Percentiles rank a stretch among this genome's conserved stretches.
phyloP scores from a whole-genome alignment of 2,797 vertebrate genomes.

The Pogonophryne albipinna region DNA sequence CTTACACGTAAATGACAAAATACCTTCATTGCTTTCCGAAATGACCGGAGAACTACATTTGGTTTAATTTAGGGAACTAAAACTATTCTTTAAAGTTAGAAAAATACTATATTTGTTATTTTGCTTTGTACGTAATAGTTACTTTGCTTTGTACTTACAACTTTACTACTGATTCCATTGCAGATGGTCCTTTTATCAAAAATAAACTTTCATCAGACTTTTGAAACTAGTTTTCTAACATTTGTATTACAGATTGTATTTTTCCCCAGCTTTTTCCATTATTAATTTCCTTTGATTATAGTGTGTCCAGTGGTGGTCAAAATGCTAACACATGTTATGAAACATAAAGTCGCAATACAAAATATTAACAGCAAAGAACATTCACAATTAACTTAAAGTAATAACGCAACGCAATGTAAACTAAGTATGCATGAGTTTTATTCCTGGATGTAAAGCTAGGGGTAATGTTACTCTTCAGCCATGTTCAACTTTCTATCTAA shows the following conservation, averaged over 20 bases:
- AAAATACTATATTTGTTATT: background rate
- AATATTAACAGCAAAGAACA: background rate
- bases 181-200: background rate
- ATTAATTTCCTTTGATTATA: background rate
- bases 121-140: background rate
- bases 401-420: background rate
- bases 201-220: background rate
- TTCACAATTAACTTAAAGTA: background rate
- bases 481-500: constrained; percentile 25
- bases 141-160: too few relatives aligned
- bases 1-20: background rate
- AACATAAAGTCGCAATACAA: constrained; percentile 9
- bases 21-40: background rate
- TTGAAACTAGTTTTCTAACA: background rate
- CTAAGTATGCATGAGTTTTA: background rate
- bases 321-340: background rate
- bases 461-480: constrained; percentile 8
- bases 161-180: background rate
- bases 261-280: background rate
- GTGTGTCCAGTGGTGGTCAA: background rate
- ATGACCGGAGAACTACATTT: background rate
- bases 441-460: constrained; percentile 5
- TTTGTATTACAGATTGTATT: background rate
- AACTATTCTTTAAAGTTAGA: background rate
- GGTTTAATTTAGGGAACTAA: background rate